These are phyloP conservation scores for Lepisosteus osseus DNA, from an alignment of 2,113 vertebrate species.

Conservation along the genomic window DNA sequence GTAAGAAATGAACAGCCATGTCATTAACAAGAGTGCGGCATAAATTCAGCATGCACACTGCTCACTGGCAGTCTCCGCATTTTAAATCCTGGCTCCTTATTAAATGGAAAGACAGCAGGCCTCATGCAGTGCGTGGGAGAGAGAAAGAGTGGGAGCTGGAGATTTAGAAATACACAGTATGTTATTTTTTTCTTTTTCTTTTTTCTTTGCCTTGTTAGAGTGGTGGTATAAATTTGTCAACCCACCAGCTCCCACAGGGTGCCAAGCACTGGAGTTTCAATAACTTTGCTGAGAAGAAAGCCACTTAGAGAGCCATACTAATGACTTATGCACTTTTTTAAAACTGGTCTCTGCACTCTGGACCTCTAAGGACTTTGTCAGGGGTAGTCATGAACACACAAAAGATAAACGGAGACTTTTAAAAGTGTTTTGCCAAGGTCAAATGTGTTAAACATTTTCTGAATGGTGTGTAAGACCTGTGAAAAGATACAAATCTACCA, in stretches of 20 bases:
- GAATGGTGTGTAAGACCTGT: too few relatives aligned
- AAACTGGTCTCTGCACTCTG: too few relatives aligned
- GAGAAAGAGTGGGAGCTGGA: not conserved
- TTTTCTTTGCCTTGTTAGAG: not conserved
- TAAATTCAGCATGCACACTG: not conserved
- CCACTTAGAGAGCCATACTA: too few relatives aligned
- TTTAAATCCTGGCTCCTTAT: constrained; percentile 2
- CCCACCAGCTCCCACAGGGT: not conserved
- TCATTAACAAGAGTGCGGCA: not conserved
- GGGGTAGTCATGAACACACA: too few relatives aligned
- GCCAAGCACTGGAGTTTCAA: not conserved
- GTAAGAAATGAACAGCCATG: too few relatives aligned
- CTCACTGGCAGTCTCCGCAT: too few relatives aligned
- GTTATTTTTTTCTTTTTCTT: not conserved
- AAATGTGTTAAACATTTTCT: too few relatives aligned
- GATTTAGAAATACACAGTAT: not conserved
- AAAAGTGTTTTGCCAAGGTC: too few relatives aligned
- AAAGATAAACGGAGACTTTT: too few relatives aligned
- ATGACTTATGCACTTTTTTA: too few relatives aligned
- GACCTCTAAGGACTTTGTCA: too few relatives aligned
- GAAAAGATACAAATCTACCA: too few relatives aligned
- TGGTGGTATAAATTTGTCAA: not conserved
- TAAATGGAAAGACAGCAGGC: not conserved
- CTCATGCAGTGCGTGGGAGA: not conserved
- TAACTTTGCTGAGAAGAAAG: not conserved